These are phyloP conservation scores for Lates japonicus DNA, from an alignment of 2,797 vertebrate genomes.

Conservation along the genomic window DNA sequence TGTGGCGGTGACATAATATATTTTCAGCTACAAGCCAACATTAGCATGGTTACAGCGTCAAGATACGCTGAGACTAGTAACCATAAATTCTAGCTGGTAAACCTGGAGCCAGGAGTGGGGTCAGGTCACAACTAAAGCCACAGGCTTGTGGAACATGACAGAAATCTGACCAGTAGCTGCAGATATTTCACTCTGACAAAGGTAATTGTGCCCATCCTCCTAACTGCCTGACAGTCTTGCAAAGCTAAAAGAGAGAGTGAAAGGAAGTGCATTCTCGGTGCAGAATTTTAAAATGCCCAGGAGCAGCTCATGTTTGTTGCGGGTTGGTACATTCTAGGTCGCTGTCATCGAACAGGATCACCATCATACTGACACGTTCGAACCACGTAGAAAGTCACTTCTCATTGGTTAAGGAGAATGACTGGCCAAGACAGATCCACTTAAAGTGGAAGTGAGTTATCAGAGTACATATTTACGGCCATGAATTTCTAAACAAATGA, in stretches of 20 bases:
- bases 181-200: not conserved
- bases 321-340: slow-evolving; percentile 98
- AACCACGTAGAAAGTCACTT: slow-evolving; percentile 76
- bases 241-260: too few species aligned
- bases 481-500: too few species aligned
- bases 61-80: too few species aligned
- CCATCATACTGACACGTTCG: slow-evolving; percentile 93
- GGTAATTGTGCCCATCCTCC: too few species aligned
- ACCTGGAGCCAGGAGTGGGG: too few species aligned
- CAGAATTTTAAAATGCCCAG: slow-evolving; percentile 82
- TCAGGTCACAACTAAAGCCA: not conserved
- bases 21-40: too few species aligned
- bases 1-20: too few species aligned
- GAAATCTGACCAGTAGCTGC: too few species aligned
- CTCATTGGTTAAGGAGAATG: slow-evolving; percentile 63
- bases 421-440: not conserved
- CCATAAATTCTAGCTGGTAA: too few species aligned
- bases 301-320: slow-evolving; percentile 98
- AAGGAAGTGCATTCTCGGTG: slow-evolving; percentile 76
- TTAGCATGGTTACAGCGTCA: too few species aligned
- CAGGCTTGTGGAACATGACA: not conserved
- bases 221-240: too few species aligned
- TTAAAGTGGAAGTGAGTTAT: not conserved
- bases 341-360: slow-evolving; percentile 98
- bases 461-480: too few species aligned